Evolutionary conservation across 2,888 invertebrate genomes (phyloP).

Genomic region (Bimastos eiseni): DNA sequence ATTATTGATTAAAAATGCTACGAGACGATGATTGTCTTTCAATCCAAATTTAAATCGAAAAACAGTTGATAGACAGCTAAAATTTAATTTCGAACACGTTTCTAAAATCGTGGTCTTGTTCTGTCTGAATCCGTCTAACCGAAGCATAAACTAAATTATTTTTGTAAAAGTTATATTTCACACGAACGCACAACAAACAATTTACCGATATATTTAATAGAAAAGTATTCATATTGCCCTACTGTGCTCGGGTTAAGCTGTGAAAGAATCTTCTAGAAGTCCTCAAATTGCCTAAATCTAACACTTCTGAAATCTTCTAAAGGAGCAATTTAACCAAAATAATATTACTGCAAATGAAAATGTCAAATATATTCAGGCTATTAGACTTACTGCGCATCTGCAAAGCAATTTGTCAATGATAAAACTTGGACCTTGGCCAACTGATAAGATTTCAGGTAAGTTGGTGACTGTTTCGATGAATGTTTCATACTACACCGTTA

Average conservation of each 20-base stretch:
- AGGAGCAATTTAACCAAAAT: not conserved
- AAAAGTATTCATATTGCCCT: not conserved
- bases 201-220: not conserved
- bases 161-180: not conserved
- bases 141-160: not conserved
- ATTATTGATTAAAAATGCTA: no score
- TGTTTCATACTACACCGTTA: not conserved
- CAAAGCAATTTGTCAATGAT: not conserved
- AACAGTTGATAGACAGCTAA: no score
- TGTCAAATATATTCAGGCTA: no score
- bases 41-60: no score
- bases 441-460: not conserved
- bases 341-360: no score
- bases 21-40: no score
- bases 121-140: no score
- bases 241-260: not conserved
- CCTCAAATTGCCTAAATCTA: no score
- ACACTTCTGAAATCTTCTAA: not conserved
- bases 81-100: no score
- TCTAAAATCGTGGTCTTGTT: no score
- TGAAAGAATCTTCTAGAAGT: not conserved
- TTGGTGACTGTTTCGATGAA: not conserved
- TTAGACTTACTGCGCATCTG: not conserved
- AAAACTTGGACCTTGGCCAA: not conserved
- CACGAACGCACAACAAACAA: no score